Evolutionary conservation across 2,797 vertebrate species (phyloP), one percentile per base, ranked within the genome.

Genomic region (Sebastes kiyomatsui): DNA sequence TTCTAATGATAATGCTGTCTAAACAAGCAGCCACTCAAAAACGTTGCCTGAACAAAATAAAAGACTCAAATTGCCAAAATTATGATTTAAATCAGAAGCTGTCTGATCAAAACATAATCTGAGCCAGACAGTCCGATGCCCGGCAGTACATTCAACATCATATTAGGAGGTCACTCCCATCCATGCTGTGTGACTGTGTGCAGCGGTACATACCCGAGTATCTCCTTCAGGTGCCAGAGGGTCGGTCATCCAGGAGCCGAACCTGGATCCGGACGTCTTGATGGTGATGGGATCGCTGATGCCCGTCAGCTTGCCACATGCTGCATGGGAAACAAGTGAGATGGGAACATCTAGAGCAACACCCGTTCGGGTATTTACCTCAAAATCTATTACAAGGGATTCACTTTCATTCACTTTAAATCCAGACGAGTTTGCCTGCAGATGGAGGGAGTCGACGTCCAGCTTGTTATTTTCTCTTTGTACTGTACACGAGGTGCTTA

Each of bases 211-310:
- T 96, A 99, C 99, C 96, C 98, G 96, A 60, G 97, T 98, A 61
- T 99, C 98, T 46, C 97, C 98, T 87, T 99, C 98, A 0, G 98
- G 96, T 35, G 98, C 98, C 72, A 97, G 93, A 2, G 99, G 99
- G 82, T 99, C 99, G 0, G 98, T 99, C 99, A 99, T 99, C 99
- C 99, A 99, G 4, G 99, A 99, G 33, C 99, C 99, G 0, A 99
- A 99, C 90, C 99, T 95, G 12, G 99, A 99, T 68, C 99, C 99
- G 0, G 99, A 99, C 8, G 97, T 97, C 96, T 99, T 99, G 90
- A 99, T 93, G 16, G 98, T 99, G 93, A 99, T 97, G 0, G 99
- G 97, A 62, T 99, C 98, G 23, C 98, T 99, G 90, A 99, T 99
- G 87, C 97, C 98, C 0, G 98, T 99, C 96, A 99, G 94, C 92